Base-by-base conservation (phyloP, 2,888 invertebrate species). In the Epirrhoe tristata region DNA sequence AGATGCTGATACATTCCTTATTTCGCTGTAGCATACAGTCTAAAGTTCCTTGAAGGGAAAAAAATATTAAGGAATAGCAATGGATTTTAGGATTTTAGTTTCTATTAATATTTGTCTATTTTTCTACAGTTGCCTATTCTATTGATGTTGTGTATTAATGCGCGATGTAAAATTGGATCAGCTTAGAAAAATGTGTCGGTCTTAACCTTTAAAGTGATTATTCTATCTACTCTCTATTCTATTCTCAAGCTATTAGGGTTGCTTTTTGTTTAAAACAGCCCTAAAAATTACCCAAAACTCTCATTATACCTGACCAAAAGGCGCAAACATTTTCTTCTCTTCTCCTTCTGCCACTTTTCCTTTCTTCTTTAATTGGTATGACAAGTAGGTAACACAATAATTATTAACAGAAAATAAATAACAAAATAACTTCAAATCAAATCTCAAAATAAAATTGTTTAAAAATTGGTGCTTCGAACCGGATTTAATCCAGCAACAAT, bases 271-370 rank as follows among this genome's bases (percentile, higher is more conserved):
- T 52, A 31, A 46, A 3, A 10, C 39, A 31, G 8, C 46, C 4
- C 12, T 7, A 46, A 43, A 36, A 0, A 32, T 56, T 54, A 66
- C 39, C 39, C 48, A 64, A 70, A 73, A 76, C 68, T 65, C 67
- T 63, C 65, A 60, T 67, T 72, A 91, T 95, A 97, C 97, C 95
- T 97, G 97, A 92, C 97, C 97, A 74, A 97, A 95, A 75, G 97
- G 97, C 73, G 97, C 96, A 90, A 96, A 96, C 71, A 96, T 93
- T 87, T 95, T 95, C 83, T 95, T 96, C 77, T 97, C 97, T 75
- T 96, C 96, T 77, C 95, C 96, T 80, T 96, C 96, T 63, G 90
- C 79, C 74, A 96, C 96, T 97, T 98, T 89, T 98, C 98, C 95
- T 95, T 95, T 81, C 96, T 93, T 96, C 87, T 81, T 78, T 75